Evolutionary conservation across 1,140 invertebrate genomes (phyloP).

Genomic region (Philotrypesis tridentata): DNA sequence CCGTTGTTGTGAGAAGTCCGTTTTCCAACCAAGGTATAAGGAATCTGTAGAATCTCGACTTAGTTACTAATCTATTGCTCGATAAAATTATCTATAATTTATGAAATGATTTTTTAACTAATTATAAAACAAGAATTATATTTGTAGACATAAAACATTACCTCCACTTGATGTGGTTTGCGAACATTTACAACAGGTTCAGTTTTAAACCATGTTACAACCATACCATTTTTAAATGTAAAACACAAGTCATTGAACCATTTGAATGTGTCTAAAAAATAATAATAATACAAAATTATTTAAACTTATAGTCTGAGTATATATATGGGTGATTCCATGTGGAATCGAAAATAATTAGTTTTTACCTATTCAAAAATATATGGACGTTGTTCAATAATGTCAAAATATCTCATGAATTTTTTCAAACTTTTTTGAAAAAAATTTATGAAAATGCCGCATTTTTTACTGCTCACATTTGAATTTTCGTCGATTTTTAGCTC

Average conservation of each 20-base stretch:
- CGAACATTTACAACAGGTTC: conserved; percentile 53
- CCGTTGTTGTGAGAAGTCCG: conserved; percentile 80
- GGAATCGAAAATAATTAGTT: too few relatives aligned
- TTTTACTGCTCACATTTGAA: too few relatives aligned
- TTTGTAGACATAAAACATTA: conserved; percentile 36
- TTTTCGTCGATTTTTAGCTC: too few relatives aligned
- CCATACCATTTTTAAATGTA: conserved; percentile 57
- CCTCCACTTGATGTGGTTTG: conserved; percentile 61
- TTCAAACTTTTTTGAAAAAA: too few relatives aligned
- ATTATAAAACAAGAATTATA: not conserved
- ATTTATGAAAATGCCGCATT: too few relatives aligned
- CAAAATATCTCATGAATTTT: too few relatives aligned
- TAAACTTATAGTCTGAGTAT: not conserved
- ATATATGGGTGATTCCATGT: too few relatives aligned
- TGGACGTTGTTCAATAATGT: too few relatives aligned
- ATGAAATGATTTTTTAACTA: conserved; percentile 40
- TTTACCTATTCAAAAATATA: too few relatives aligned
- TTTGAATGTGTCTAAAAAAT: conserved; percentile 53
- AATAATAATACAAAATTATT: not conserved
- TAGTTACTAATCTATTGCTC: conserved; percentile 76
- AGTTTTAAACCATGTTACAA: conserved; percentile 55
- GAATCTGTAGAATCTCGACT: conserved; percentile 79
- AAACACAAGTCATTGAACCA: conserved; percentile 49
- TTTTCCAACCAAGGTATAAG: conserved; percentile 80
- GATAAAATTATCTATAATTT: conserved; percentile 59